Evolutionary conservation across 2,888 invertebrate species (phyloP), one percentile per base, ranked within the genome.

Genomic region (Hypercompe scribonia): DNA sequence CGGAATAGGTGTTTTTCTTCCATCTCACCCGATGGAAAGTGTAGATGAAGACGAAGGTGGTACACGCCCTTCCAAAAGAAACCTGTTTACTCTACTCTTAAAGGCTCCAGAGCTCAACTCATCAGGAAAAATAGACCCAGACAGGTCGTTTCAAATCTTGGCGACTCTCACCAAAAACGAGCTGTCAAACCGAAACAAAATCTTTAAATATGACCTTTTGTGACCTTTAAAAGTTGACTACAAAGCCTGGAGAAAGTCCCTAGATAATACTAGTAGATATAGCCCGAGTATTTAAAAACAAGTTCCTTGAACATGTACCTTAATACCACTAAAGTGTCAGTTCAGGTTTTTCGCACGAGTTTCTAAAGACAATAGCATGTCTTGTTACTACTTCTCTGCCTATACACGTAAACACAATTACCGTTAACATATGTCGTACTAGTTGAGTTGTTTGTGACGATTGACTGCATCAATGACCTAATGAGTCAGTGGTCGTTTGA

Each of bases 341-440:
- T 39, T 64, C 33, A 46, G 63, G n/a, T 31, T 3, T 33, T 70
- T 65, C 70, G 50, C 65, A 70, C 54, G 70, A 70, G 24, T 61
- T 61, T 42, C 68, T 33, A 15, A 68, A 73, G 5, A 73, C 68
- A 73, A 69, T 73, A 58, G 72, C 58, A 33, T 39, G 58, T 68
- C 18, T 42, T 50, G 3, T 67, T 28, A 4, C 33, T 42, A 70
- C 65, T 24, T 42, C 42, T 33, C 46, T 24, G n/a, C 63, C 31
- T 50, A 58, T 39, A 74, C 70, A 71, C 28, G 67, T 39, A 64
- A 70, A 70, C 21, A 70, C 66, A 70, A 61, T 73, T 67, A 68
- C 46, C 50, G 24, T 67, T 72, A 58, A 68, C 50, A 61, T 42
- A 54, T 34, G 31, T 24, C 33, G 39, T 31, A 42, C 21, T 36